Percentiles rank a stretch among this genome's conserved stretches.
These are phyloP conservation scores for Labeo rohita DNA, from an alignment of 2,113 vertebrate genomes.

Conservation along the genomic window DNA sequence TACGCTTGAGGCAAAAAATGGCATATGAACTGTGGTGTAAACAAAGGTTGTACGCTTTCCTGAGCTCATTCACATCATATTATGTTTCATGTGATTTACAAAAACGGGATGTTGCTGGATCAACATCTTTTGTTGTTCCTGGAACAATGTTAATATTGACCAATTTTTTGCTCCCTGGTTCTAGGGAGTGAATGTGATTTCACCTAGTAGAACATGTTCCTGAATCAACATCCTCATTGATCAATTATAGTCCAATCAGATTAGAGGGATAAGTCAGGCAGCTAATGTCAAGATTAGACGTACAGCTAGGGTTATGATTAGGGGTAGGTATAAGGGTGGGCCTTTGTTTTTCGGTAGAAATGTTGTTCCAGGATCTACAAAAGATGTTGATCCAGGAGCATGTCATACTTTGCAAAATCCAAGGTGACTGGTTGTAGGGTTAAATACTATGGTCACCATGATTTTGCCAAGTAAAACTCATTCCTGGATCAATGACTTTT, in stretches of 20 bases:
- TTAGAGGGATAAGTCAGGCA: neutral
- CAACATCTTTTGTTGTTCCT: constrained; percentile 4
- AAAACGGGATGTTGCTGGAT: neutral
- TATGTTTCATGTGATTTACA: neutral
- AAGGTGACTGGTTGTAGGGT: neutral
- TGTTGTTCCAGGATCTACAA: too few relatives aligned
- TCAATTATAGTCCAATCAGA: neutral
- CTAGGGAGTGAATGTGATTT: neutral
- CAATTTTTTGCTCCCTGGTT: neutral
- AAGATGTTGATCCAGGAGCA: neutral
- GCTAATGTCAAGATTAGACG: neutral
- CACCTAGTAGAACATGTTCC: neutral
- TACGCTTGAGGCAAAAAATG: neutral
- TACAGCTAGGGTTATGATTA: neutral
- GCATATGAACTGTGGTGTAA: neutral
- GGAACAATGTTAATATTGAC: neutral
- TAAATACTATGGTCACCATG: neutral
- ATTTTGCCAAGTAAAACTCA: neutral
- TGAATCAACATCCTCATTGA: neutral
- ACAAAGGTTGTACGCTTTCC: neutral
- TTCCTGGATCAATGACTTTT: neutral
- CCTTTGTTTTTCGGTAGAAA: neutral
- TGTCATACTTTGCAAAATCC: neutral
- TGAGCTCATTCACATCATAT: neutral
- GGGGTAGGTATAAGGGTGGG: neutral